A percentile compares a stretch with the other conserved stretches of the same genome.
Evolutionary conservation across 2,113 vertebrate genomes (phyloP).

Genomic region (Rhinoptilus africanus): DNA sequence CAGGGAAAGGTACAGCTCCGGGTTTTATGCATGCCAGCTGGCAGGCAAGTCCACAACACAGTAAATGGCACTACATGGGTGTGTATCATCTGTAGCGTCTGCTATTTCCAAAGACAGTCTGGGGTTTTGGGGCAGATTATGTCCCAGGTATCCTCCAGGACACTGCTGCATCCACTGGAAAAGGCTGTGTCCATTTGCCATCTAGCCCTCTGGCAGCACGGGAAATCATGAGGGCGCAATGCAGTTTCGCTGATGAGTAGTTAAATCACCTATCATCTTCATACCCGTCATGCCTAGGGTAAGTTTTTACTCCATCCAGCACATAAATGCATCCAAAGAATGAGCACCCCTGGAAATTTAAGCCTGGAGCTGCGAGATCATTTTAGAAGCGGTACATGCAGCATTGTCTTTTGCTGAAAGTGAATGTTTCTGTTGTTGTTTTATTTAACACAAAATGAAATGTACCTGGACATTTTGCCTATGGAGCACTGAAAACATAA

Average conservation of each 20-base stretch:
- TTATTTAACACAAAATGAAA: neutral
- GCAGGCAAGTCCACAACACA: neutral
- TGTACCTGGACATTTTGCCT: neutral
- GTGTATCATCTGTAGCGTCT: neutral
- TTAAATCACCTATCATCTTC: neutral
- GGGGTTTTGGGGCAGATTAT: rapidly evolving
- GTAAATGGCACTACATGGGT: neutral
- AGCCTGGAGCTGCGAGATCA: neutral
- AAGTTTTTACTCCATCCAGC: neutral
- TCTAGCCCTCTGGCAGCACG: neutral
- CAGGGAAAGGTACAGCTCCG: neutral
- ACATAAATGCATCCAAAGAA: neutral
- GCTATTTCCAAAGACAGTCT: neutral
- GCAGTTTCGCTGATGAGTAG: neutral
- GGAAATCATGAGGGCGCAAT: neutral
- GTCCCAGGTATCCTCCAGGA: neutral
- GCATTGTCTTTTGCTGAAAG: neutral
- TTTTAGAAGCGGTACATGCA: neutral
- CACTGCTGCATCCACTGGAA: neutral
- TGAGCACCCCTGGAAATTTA: neutral
- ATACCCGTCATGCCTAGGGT: neutral
- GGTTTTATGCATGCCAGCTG: neutral
- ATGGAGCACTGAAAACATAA: neutral
- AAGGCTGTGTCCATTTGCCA: neutral
- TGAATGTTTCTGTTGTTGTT: neutral